Base-by-base conservation (phyloP, 1,140 invertebrate genomes). In the Mactra quadrangularis region DNA sequence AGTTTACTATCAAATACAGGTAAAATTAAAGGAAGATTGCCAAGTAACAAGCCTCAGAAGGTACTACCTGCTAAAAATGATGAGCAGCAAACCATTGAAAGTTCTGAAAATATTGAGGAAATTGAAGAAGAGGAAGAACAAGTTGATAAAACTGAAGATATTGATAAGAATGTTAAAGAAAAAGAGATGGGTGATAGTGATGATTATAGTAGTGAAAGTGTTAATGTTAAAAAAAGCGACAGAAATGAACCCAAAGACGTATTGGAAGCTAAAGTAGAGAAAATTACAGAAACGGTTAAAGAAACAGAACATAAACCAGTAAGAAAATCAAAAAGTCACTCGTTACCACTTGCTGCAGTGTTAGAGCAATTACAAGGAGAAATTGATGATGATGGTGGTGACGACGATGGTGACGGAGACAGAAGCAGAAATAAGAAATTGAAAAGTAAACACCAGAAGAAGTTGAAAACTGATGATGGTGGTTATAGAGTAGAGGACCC, bases 401-500 rank as follows among this genome's bases (percentile, higher is more conserved):
- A 50, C 47, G 64, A 66, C 3, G 31, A 19, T 33, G 45, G 25
- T 25, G 53, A 9, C 22, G 17, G 27, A 27, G 15, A 7, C 41
- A 41, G 70, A 27, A 29, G 7, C 31, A 74, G 74, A 13, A 53
- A 57, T 45, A 74, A 62, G 35, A 50, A 22, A 15, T 33, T 33
- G 60, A n/a, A 38, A 59, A n/a, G 19, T 35, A 52, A 41, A 33
- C 7, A 25, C 2, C 31, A 52, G 25, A 77, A 68, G 47, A 57
- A 68, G 68, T 6, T 59, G 47, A 84, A 84, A 59, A 45, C 41
- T 47, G 66, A 85, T 22, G 82, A 84, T 53, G 87, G 88, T 15
- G 47, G 53, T 88, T 94, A 95, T 86, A 90, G 94, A 13, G 91
- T 92, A 19, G 91, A 90, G 27, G 95, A 96, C 82, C 90, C 90